Base-by-base conservation (phyloP, 1,140 invertebrate species). In the Schlechtendalia chinensis region DNA sequence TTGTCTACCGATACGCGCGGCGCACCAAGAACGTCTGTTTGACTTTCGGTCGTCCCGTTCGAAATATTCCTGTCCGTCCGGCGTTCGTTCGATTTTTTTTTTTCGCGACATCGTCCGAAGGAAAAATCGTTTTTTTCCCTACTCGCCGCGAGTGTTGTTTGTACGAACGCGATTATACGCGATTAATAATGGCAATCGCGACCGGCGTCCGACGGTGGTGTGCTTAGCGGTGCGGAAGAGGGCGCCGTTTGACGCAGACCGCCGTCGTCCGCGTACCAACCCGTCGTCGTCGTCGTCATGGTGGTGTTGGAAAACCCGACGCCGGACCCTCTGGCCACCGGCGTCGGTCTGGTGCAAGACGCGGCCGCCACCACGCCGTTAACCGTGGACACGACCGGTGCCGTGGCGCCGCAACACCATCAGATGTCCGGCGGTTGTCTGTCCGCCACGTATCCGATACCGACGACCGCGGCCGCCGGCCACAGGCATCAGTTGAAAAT, bases 401-500 rank as follows among this genome's bases (percentile, higher is more conserved):
- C 81, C 67, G 69, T 61, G 53, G 69, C 69, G 5, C 50, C 50
- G n/a, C 75, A 79, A 61, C 75, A 79, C 47, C 67, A 54, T 32
- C 75, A 63, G 39, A 14, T 61, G 12, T 27, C 80, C 24, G 80
- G 71, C 5, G 82, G 67, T 32, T 74, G 59, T 45, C 74, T 47
- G 81, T 77, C 54, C 24, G 82, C 72, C 63, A 82, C 50, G 63
- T 81, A 80, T 19, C 71, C 45, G 50, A 82, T 79, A 50, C 71
- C 63, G 69, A 81, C 82, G 54, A 81, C 56, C 53, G 82, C 63
- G 19, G 72, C 69, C 80, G 27, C 61, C 22, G 65, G 50, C 17
- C 81, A 61, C 39, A 84, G 27, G 82, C 81, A 83, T 91, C 92
- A 83, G 89, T 50, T 94, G 85, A 95, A 95, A 89, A 90, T 95